phyloP scores from a whole-genome alignment of 2,113 vertebrate species.

The Cavia aperea region DNA sequence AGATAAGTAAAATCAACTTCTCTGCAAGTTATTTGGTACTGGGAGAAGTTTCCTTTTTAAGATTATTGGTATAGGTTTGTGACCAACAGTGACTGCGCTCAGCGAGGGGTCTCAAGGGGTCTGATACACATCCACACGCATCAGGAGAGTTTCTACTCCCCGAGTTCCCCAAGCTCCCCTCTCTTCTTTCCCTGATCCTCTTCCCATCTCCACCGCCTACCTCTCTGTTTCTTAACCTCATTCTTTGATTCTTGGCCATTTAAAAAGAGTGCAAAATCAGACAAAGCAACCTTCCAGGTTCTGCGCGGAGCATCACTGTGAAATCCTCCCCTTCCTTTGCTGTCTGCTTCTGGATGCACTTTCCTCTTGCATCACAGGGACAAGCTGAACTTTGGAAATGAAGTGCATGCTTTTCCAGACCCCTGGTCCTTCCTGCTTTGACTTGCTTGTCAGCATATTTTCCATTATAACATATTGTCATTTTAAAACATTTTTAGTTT shows the following conservation, averaged over 20 bases:
- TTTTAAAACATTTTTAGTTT: background rate
- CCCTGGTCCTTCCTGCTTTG: background rate
- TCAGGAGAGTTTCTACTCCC: background rate
- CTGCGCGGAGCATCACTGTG: background rate
- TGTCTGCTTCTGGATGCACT: background rate
- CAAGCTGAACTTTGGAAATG: background rate
- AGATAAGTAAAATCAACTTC: slow-evolving; percentile 17
- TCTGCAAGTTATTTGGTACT: background rate
- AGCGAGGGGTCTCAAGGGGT: background rate
- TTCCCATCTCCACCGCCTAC: background rate
- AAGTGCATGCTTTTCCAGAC: background rate
- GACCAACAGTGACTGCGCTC: background rate
- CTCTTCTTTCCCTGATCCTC: background rate
- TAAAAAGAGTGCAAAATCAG: background rate
- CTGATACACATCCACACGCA: background rate
- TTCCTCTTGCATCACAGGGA: background rate
- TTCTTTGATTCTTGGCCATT: background rate
- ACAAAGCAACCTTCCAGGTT: background rate
- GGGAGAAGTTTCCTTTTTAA: background rate
- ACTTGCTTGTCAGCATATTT: background rate
- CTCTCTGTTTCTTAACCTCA: background rate
- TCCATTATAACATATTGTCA: background rate
- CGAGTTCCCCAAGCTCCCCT: background rate
- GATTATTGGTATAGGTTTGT: background rate
- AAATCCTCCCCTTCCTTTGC: background rate